These are phyloP conservation scores for Herminia tarsipennalis DNA, from an alignment of 2,888 invertebrate genomes.

Conservation along the genomic window DNA sequence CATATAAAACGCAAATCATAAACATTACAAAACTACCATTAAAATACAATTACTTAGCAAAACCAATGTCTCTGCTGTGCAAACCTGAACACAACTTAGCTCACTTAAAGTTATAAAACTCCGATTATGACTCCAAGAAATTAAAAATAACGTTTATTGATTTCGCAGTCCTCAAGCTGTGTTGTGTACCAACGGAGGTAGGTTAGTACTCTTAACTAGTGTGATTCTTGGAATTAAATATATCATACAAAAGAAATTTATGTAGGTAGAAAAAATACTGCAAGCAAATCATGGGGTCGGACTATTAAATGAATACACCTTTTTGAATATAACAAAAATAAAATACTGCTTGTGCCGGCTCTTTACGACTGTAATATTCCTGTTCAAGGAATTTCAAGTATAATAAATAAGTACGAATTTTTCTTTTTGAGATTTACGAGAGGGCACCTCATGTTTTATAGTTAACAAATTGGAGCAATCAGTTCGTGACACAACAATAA, in stretches of 20 bases:
- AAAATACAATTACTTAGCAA: too few relatives aligned
- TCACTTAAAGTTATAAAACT: conserved; percentile 39
- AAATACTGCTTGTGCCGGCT: conserved; percentile 41
- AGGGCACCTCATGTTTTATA: conserved; percentile 58
- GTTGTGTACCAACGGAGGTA: conserved; percentile 6
- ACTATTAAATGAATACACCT: conserved; percentile 54
- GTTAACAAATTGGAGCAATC: conserved; percentile 76
- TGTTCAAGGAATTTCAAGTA: conserved; percentile 40
- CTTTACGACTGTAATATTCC: conserved; percentile 60
- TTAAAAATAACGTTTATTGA: conserved; percentile 42
- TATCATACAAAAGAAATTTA: conserved; percentile 44
- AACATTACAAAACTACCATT: too few relatives aligned
- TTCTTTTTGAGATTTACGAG: conserved; percentile 62
- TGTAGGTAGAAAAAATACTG: conserved; percentile 27
- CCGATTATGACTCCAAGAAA: conserved; percentile 26
- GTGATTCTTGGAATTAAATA: conserved; percentile 19
- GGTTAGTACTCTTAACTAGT: conserved; percentile 20
- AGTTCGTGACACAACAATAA: conserved; percentile 63
- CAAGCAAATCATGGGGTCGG: conserved; percentile 27
- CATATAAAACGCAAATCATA: too few relatives aligned
- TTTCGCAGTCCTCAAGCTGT: conserved; percentile 29
- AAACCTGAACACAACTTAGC: conserved; percentile 16
- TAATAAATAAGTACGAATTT: conserved; percentile 56
- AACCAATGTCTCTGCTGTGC: too few relatives aligned
- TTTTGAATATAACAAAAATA: conserved; percentile 51